Evolutionary conservation across 2,888 invertebrate genomes (phyloP), one percentile per base, ranked within the genome.

Genomic region (Zhuqinia jingwanae): DNA sequence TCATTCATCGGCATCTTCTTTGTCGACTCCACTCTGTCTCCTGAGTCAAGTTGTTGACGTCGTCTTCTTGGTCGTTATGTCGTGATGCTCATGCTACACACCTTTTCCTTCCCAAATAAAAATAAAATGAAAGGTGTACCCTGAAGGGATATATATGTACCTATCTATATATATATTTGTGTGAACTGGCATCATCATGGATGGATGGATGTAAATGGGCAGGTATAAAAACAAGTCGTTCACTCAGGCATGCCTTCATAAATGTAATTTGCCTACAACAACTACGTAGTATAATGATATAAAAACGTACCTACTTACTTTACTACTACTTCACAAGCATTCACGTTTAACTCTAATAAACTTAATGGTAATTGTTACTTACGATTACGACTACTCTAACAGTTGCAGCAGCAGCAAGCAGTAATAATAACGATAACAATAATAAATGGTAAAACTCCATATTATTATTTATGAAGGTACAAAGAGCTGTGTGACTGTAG

Each of bases 401-500:
- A 80, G 75, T 30, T 78, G 78, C 56, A 45, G 56, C 75, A 45
- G 56, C 75, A 85, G 60, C 80, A 73, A 45, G 56, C 75, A 45
- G 56, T 65, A 85, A 73, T 85, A 73, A 80, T 68, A 85, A 80
- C 63, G 63, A 70, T 70, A 70, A 70, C 58, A 70, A 85, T 85
- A 85, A 80, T n/a, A n/a, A 47, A 36, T 36, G 75, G 53, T 85
- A 79, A n/a, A 79, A 79, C 85, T 79, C 63, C 60, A 63, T 75
- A 80, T 80, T 80, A 87, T 88, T 80, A 87, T 88, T 88, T 88
- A 88, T 88, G 88, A 88, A 79, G 79, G 84, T 77, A 87, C 87
- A 88, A 70, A 87, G 86, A 79, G 77, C 63, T 65, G 47, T 65
- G 79, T 65, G 58, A 47, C 58, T 76, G 70, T 78, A 58, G 20